Conservation (phyloP, 2,797 vertebrate species). For the Periophthalmus magnuspinnatus region DNA sequence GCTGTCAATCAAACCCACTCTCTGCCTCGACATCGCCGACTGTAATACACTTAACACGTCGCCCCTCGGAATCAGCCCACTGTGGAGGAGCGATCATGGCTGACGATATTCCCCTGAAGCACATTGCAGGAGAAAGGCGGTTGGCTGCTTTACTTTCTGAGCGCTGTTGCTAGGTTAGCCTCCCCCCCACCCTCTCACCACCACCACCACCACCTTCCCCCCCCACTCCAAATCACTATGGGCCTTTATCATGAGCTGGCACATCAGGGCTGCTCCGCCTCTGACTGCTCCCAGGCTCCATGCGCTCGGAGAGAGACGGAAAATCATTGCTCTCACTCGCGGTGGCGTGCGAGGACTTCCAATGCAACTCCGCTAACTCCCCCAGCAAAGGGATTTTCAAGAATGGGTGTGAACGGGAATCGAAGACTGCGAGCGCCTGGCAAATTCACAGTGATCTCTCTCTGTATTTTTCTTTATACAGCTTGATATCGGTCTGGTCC, state of each 20-base stretch:
- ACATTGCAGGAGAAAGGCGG: conserved; percentile 58
- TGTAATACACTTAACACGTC: conserved; percentile 59
- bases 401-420: background rate
- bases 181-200: too few relatives aligned
- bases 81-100: conserved; percentile 68
- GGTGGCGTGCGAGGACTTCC: conserved; percentile 75
- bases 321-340: conserved; percentile 65
- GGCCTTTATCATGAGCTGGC: conserved; percentile 71
- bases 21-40: conserved; percentile 70
- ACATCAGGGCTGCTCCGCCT: conserved; percentile 50
- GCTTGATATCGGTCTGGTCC: too few relatives aligned
- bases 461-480: too few relatives aligned
- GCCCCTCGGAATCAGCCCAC: conserved; percentile 64
- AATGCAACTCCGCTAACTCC: conserved; percentile 44
- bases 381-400: conserved; percentile 18
- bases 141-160: conserved; percentile 73
- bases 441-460: too few relatives aligned
- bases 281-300: conserved; percentile 40
- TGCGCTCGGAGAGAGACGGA: conserved; percentile 41
- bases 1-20: conserved; percentile 52
- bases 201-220: conserved; percentile 7
- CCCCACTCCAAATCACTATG: conserved; percentile 64
- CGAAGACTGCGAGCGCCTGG: too few relatives aligned
- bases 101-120: conserved; percentile 64
- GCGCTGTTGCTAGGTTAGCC: conserved; percentile 71